Evolutionary conservation across 2,888 invertebrate genomes (phyloP), one percentile per base, ranked within the genome.

Genomic region (Oeneis ivallda): DNA sequence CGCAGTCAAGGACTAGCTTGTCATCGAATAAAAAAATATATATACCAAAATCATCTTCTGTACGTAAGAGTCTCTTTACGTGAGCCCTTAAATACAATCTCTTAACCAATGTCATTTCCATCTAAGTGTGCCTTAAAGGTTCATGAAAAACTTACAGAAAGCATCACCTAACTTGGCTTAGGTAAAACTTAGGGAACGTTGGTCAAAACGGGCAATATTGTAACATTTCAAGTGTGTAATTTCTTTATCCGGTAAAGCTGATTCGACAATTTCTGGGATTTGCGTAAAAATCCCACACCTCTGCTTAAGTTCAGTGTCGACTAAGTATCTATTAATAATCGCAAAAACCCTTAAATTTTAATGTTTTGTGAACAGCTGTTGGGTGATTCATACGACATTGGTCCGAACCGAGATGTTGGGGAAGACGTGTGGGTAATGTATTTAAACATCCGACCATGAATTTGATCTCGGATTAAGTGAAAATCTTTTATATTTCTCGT

Each of bases 381-480:
- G 75, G 71, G 73, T 90, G 90, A 91, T 70, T 90, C 90, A 91
- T 75, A 71, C 77, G 90, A 87, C 90, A 90, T 90, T 90, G 90
- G 84, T 76, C 79, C 77, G 80, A 82, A 11, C 9, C 11, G 78
- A 73, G 73, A 76, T 79, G 76, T 74, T 78, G 82, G 82, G 82
- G 76, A 85, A 83, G 78, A 78, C 82, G 81, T 83, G 78, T 78
- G 75, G 37, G 37, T 9, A 47, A 78, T 77, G 78, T 77, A 78
- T 82, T 81, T 80, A 81, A 81, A 84, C 80, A 79, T 79, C 71
- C 78, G 84, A 78, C 86, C 86, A 77, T 85, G 87, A 87, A 84
- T 80, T 74, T 78, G 81, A 83, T 82, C 78, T 79, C 76, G 75
- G 79, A 82, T 82, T 79, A 79, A 83, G 80, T 77, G 79, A 78